Conservation (phyloP, 1,140 invertebrate genomes). For the Hirudo medicinalis region DNA sequence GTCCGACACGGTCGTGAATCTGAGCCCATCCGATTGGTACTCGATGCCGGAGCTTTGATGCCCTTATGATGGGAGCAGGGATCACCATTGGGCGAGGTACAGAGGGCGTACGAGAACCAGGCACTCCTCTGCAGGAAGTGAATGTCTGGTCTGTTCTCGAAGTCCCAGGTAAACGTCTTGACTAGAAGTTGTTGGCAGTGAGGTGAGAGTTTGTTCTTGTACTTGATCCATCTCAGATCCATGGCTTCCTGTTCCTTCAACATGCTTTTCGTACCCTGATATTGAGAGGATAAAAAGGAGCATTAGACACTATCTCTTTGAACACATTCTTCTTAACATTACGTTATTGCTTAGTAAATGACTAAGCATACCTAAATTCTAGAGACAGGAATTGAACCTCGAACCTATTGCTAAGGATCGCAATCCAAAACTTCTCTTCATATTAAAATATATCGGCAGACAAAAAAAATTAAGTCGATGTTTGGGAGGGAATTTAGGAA, state of each 20-base stretch:
- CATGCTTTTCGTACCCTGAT: conserved; percentile 31
- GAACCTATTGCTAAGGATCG: too few species aligned
- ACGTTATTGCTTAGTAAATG: too few species aligned
- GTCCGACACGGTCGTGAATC: neutral
- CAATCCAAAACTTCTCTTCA: too few species aligned
- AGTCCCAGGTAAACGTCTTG: conserved; percentile 21
- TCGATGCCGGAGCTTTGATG: neutral
- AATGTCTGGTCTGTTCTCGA: conserved; percentile 19
- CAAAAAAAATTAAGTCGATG: too few species aligned
- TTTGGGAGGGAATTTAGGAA: too few species aligned
- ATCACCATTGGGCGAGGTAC: neutral
- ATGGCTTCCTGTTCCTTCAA: conserved; percentile 36
- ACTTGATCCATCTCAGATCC: conserved; percentile 33
- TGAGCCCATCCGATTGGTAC: neutral
- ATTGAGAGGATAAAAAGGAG: neutral
- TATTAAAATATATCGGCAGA: too few species aligned
- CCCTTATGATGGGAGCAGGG: neutral
- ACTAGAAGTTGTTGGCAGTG: conserved; percentile 16
- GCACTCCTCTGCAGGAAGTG: conserved; percentile 1
- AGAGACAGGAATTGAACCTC: too few species aligned
- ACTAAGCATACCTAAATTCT: too few species aligned
- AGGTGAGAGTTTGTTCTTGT: conserved; percentile 13
- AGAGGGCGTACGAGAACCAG: conserved; percentile 15
- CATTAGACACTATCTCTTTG: too few species aligned
- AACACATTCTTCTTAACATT: too few species aligned